Percentiles rank a stretch among this genome's conserved stretches.
phyloP scores from a whole-genome alignment of 2,113 vertebrate species.

The Notothenia rossii region DNA sequence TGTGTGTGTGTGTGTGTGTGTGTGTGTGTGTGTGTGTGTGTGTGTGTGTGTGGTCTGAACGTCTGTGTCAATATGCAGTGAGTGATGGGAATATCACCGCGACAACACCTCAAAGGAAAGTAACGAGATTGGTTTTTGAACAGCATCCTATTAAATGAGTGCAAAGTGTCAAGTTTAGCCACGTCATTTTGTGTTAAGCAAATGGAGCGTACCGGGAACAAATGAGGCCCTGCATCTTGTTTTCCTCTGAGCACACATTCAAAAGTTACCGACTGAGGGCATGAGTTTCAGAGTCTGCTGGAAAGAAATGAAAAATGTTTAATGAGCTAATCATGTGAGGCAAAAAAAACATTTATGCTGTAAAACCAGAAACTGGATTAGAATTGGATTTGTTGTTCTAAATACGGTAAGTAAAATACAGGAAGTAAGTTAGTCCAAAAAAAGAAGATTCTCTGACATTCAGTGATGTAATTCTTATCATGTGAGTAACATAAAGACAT shows the following conservation, averaged over 20 bases:
- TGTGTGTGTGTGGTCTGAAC: not conserved
- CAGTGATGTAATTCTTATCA: too few relatives aligned
- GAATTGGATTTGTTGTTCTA: too few relatives aligned
- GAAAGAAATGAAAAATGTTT: not conserved
- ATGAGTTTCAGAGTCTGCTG: not conserved
- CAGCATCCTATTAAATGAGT: conserved; percentile 26
- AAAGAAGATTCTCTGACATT: too few relatives aligned
- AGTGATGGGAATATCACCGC: conserved; percentile 17
- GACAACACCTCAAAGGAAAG: conserved; percentile 14
- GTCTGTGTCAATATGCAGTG: not conserved
- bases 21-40: conserved; percentile 14
- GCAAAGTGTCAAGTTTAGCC: conserved; percentile 37
- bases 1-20: conserved; percentile 11
- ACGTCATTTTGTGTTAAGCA: conserved; percentile 17
- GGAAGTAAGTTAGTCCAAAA: too few relatives aligned
- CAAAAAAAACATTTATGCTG: too few relatives aligned
- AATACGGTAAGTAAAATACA: too few relatives aligned
- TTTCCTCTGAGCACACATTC: not conserved
- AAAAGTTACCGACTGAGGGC: not conserved
- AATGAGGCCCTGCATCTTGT: conserved; percentile 28
- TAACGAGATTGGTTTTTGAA: conserved; percentile 29
- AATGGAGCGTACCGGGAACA: not conserved
- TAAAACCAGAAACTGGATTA: not conserved
- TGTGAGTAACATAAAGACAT: too few relatives aligned
- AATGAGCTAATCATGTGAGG: too few relatives aligned